Conservation (phyloP, 2,113 vertebrate genomes). For the Litocranius walleri region DNA sequence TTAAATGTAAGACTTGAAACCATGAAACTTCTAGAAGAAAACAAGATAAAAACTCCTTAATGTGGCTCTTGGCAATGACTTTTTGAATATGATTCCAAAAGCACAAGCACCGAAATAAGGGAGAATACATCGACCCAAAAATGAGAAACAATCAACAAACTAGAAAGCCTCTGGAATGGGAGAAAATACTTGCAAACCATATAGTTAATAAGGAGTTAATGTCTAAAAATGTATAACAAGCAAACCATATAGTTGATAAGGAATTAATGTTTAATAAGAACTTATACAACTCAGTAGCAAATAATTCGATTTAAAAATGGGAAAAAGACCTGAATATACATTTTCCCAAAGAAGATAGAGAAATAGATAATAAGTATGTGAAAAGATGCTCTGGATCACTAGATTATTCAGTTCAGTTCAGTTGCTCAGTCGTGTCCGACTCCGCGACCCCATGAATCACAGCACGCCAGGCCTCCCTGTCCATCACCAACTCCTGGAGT, state of each 20-base stretch:
- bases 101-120: background rate
- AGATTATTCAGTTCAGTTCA: background rate
- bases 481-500: too few species aligned
- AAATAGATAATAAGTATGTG: background rate
- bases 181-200: background rate
- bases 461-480: too few species aligned
- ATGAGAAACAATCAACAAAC: too few species aligned
- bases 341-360: background rate
- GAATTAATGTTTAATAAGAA: background rate
- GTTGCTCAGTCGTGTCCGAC: too few species aligned
- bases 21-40: background rate
- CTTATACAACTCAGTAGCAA: background rate
- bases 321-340: background rate
- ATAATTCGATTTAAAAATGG: background rate
- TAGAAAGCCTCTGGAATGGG: background rate
- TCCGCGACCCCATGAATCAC: too few species aligned
- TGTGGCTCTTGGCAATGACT: background rate
- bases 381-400: background rate
- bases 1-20: background rate
- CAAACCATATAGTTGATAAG: background rate
- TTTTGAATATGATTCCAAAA: background rate
- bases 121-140: background rate
- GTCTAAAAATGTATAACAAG: background rate
- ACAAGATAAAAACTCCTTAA: background rate
- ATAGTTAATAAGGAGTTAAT: background rate